Evolutionary conservation across 2,888 invertebrate species (phyloP), one percentile per base, ranked within the genome.

Genomic region (Agrotis segetum): DNA sequence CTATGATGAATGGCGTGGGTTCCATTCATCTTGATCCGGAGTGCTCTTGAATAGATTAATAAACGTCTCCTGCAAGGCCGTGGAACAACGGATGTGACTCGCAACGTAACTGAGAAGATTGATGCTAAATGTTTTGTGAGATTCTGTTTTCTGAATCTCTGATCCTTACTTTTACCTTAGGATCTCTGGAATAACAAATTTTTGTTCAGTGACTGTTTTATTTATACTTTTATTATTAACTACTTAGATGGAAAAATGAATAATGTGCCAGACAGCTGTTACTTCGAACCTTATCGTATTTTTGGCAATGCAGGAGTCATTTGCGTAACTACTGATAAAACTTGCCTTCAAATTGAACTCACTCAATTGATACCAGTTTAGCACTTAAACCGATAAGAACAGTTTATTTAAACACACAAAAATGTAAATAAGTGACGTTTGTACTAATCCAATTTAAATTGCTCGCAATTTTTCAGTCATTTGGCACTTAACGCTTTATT

Each of bases 31-130:
- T 74, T 68, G 55, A 53, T 71, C 62, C 56, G 55, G 19, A 81
- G 67, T 59, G 82, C 50, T 84, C 68, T 69, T 73, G 75, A 72
- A 75, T 75, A 73, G 68, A 82, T 77, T 77, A 71, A 77, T 79
- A 73, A 65, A 72, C 34, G 78, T 61, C 61, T 49, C 52, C 34
- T 19, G 59, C 82, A 79, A 79, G 82, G 79, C 73, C 79, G 65
- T 58, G 40, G 56, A 49, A 17, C 62, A 71, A 52, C 60, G 79
- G 82, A 79, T 73, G 62, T 79, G 47, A 61, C 67, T 65, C 67
- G 56, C 58, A 62, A 49, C 52, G 50, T 52, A 1, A 56, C 55
- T 21, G 40, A n/a, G 40, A 52, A 63, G n/a, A 78, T 77, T 82
- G 50, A 62, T 59, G 53, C 2, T 55, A 72, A 79, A 24, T 56